Conservation (phyloP, 2,888 invertebrate species). For the Pycnomerus fuliginosus region DNA sequence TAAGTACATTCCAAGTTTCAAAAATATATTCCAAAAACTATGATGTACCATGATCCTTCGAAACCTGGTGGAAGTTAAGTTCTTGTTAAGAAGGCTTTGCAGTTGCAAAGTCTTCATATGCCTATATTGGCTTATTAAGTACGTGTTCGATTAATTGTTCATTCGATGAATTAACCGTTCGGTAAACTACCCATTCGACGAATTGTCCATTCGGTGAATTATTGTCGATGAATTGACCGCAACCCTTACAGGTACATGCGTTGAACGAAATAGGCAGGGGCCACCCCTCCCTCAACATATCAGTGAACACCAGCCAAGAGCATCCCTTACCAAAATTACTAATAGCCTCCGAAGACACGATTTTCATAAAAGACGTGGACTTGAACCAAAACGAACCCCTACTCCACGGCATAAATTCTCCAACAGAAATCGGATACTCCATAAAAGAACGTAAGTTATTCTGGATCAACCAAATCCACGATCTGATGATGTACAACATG, state of each 20-base stretch:
- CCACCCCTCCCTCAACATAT: conserved; percentile 64
- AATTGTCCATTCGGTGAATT: no score
- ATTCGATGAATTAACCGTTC: no score
- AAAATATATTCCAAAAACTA: no score
- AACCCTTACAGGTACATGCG: conserved; percentile 74
- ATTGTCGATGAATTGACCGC: no score
- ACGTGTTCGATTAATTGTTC: no score
- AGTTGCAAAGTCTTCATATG: no score
- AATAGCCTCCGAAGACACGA: conserved; percentile 69
- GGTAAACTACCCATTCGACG: no score
- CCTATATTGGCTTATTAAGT: no score
- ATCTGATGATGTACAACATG: conserved; percentile 64
- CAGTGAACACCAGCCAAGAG: conserved; percentile 68
- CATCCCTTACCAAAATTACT: conserved; percentile 78
- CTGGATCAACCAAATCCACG: conserved; percentile 80
- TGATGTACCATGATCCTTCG: no score
- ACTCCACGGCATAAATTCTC: conserved; percentile 65
- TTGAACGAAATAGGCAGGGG: conserved; percentile 79
- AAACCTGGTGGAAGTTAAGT: no score
- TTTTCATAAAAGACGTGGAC: conserved; percentile 77
- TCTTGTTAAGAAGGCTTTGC: no score
- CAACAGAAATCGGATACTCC: conserved; percentile 67
- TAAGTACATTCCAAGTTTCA: no score
- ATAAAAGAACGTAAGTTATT: conserved; percentile 73
- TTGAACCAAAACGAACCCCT: conserved; percentile 59